Base-by-base conservation (phyloP, 2,888 invertebrate species). In the Abrostola tripartita region DNA sequence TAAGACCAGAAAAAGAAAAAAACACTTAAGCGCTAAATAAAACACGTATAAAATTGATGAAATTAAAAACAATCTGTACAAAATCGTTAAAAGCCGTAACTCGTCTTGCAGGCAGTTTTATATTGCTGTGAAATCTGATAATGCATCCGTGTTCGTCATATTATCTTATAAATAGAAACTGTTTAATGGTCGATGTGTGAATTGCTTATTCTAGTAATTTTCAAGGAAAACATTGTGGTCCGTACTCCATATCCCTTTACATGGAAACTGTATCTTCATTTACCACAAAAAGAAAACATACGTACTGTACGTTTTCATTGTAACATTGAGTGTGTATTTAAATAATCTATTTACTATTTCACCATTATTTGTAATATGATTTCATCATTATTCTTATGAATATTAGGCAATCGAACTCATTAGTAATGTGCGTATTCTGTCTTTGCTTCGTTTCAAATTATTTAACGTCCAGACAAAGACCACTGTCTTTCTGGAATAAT, bases 181-280 rank as follows among this genome's bases (percentile, higher is more conserved):
- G n/a, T 49, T 47, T 50, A n/a, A 36, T 50, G 11, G 11, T 51
- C 24, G 8, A 58, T 55, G 58, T 55, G 37, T 38, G 36, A 37
- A 24, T 11, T 9, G 24, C 10, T 24, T 56, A 12, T 37, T 37
- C 12, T 50, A 40, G 36, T 52, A 53, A 41, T 7, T 40, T 37
- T 68, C 68, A 74, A 75, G 74, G 71, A 57, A n/a, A 53, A 10
- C 0, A 49, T 57, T 62, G 74, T 47, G 76, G 76, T 71, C 44
- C 4, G 58, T 54, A 57, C 49, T 58, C 50, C 5, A 6, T 52
- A 40, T 40, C 40, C 56, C 9, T 53, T 66, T 73, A 68, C 69
- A 55, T 47, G 11, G 69, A 59, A 50, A 63, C 36, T 42, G 5
- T 54, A 40, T n/a, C 36, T 40, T 24, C 4, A 8, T 24, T 61